A percentile compares a stretch with the other conserved stretches of the same genome.
These are phyloP conservation scores for Diachrysia chrysitis DNA, from an alignment of 2,888 invertebrate species.

Conservation along the genomic window DNA sequence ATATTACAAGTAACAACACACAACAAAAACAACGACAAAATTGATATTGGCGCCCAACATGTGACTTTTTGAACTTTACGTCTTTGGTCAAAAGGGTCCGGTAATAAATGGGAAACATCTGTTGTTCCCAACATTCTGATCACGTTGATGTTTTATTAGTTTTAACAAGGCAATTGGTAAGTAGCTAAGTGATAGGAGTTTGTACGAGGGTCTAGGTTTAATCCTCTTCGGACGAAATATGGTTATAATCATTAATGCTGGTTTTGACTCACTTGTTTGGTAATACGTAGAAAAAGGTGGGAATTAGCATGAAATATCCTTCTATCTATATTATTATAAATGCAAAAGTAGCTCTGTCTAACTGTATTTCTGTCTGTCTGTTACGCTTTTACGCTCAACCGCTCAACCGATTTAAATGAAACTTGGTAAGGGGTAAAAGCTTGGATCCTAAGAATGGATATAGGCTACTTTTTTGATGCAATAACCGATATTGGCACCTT, in stretches of 20 bases:
- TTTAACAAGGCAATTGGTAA: background rate
- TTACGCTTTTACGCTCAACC: too few species aligned
- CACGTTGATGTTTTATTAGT: slow-evolving; percentile 6
- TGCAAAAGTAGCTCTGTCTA: too few species aligned
- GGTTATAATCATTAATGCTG: background rate
- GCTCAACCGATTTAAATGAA: too few species aligned
- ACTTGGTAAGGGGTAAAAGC: too few species aligned
- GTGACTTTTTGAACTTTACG: background rate
- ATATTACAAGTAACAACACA: background rate
- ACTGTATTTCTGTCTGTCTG: too few species aligned
- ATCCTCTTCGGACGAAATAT: background rate
- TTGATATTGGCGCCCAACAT: slow-evolving; percentile 6
- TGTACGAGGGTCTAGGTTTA: background rate
- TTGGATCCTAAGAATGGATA: too few species aligned
- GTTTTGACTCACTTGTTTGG: background rate
- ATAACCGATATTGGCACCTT: too few species aligned
- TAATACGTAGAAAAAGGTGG: background rate
- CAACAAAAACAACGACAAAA: background rate
- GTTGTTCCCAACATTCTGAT: background rate
- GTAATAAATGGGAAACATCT: background rate
- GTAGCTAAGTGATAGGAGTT: slow-evolving; percentile 1
- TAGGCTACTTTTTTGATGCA: too few species aligned
- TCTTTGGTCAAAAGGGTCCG: background rate
- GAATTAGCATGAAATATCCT: background rate
- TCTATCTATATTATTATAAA: too few species aligned